These are phyloP conservation scores for Apocrypta bakeri DNA, from an alignment of 1,140 invertebrate genomes.

Conservation along the genomic window DNA sequence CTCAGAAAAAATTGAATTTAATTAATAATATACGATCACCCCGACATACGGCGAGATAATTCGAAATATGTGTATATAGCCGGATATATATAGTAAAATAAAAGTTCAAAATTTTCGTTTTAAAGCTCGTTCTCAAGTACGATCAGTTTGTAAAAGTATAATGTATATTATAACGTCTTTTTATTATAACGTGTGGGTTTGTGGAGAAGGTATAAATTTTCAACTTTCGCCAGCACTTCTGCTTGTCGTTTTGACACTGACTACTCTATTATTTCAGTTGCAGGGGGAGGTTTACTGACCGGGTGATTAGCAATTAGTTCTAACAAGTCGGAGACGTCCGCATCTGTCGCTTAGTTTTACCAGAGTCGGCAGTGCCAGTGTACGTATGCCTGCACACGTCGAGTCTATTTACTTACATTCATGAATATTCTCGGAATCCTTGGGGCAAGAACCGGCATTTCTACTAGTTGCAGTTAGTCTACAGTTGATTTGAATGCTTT, in stretches of 20 bases:
- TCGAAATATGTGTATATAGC: not conserved
- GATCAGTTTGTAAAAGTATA: too few relatives aligned
- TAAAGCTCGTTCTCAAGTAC: too few relatives aligned
- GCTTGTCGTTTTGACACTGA: not conserved
- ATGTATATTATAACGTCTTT: too few relatives aligned
- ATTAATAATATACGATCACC: not conserved
- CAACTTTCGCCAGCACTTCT: slow-evolving; percentile 16
- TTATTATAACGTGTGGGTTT: too few relatives aligned
- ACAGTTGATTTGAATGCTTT: not conserved
- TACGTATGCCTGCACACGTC: not conserved
- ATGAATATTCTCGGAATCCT: not conserved
- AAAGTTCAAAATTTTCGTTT: slow-evolving; percentile 23
- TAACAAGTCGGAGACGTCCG: slow-evolving; percentile 35
- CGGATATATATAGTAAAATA: not conserved
- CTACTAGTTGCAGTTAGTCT: not conserved
- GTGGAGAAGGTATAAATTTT: not conserved
- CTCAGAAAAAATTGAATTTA: not conserved
- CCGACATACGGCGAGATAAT: not conserved
- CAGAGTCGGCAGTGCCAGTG: not conserved
- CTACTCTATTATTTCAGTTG: slow-evolving; percentile 38
- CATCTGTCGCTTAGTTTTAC: not conserved
- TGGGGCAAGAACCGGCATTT: not conserved
- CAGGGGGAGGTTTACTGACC: not conserved
- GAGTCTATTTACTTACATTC: slow-evolving; percentile 36
- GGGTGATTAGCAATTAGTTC: slow-evolving; percentile 49